These are phyloP conservation scores for Myotis davidii DNA, from an alignment of 2,113 vertebrate genomes.

Conservation along the genomic window DNA sequence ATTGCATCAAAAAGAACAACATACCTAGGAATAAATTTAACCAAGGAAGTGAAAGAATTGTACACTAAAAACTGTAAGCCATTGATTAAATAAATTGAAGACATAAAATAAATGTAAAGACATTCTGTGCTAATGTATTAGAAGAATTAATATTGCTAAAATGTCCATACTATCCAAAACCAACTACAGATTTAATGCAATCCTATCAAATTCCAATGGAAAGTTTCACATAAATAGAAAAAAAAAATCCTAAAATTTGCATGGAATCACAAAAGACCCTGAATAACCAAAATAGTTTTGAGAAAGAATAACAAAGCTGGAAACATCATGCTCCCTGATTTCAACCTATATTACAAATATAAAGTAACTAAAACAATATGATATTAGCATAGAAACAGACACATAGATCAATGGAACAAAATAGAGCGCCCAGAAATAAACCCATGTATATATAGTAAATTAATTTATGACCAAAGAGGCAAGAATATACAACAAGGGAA, in stretches of 20 bases:
- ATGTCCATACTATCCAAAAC: neutral
- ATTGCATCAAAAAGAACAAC: neutral
- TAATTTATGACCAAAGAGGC: neutral
- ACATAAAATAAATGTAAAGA: neutral
- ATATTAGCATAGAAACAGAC: neutral
- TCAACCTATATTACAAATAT: neutral
- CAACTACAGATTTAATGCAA: neutral
- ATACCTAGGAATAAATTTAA: neutral
- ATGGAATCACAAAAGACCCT: neutral
- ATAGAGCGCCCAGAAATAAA: neutral
- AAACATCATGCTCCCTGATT: neutral
- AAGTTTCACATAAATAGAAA: neutral
- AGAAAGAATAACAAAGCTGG: neutral
- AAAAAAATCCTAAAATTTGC: neutral
- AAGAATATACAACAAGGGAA: neutral
- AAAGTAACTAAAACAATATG: neutral
- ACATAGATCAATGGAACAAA: neutral
- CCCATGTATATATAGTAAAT: neutral
- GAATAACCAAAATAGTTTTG: neutral
- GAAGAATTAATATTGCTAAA: neutral
- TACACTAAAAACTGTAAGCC: neutral
- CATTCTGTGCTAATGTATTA: neutral
- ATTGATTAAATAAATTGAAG: neutral
- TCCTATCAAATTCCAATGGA: neutral
- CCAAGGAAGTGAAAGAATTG: neutral